Conservation (phyloP, 2,113 vertebrate species). For the Labeo rohita region DNA sequence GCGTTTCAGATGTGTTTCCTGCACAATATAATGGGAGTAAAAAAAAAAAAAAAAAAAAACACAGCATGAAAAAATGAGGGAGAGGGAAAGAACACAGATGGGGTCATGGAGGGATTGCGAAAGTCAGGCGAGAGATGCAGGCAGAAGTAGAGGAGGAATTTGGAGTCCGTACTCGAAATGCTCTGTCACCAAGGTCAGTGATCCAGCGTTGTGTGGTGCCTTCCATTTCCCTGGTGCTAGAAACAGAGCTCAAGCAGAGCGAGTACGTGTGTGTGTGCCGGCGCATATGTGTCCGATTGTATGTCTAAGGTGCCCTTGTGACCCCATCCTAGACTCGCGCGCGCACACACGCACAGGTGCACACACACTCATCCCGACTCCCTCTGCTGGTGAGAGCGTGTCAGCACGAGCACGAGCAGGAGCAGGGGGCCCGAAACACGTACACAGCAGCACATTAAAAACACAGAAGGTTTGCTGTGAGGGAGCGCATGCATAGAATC, state of each 20-base stretch:
- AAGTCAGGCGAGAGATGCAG: not conserved
- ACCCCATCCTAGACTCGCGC: slow-evolving; percentile 50
- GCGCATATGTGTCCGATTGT: slow-evolving; percentile 30
- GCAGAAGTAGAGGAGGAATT: slow-evolving; percentile 17
- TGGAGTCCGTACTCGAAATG: slow-evolving; percentile 23
- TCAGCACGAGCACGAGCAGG: slow-evolving; percentile 55
- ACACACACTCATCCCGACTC: slow-evolving; percentile 54
- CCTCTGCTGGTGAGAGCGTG: slow-evolving; percentile 64
- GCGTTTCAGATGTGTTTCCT: slow-evolving; percentile 70
- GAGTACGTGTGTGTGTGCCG: slow-evolving; percentile 8
- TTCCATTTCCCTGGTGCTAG: slow-evolving; percentile 72
- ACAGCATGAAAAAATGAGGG: slow-evolving; percentile 52
- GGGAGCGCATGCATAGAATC: slow-evolving; percentile 57
- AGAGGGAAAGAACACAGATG: slow-evolving; percentile 54
- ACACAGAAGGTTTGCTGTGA: slow-evolving; percentile 61
- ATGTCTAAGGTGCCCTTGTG: slow-evolving; percentile 46
- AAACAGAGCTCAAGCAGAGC: slow-evolving; percentile 44
- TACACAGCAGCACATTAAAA: slow-evolving; percentile 58
- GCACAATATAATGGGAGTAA: slow-evolving; percentile 63
- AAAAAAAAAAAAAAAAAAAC: slow-evolving; percentile 24
- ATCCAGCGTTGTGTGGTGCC: slow-evolving; percentile 75
- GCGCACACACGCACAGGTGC: slow-evolving; percentile 27
- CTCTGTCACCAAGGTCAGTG: slow-evolving; percentile 70
- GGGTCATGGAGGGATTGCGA: slow-evolving; percentile 52
- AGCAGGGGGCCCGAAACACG: slow-evolving; percentile 60